Evolutionary conservation across 2,113 vertebrate species (phyloP).

Genomic region (Boleophthalmus pectinirostris): DNA sequence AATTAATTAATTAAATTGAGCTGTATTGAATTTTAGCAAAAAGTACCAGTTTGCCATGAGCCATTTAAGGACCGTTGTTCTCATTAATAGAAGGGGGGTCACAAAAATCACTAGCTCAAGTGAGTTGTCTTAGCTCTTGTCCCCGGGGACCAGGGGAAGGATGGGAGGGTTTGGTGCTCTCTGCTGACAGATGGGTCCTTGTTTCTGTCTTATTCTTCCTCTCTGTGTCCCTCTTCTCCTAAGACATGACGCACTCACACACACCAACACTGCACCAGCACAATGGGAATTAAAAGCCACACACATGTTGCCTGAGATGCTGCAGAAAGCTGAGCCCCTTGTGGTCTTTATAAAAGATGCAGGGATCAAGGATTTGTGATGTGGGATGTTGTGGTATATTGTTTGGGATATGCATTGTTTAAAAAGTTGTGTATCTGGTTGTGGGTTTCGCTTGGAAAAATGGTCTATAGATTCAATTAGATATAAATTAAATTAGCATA

Average conservation of each 20-base stretch:
- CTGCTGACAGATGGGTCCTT: slow-evolving; percentile 85
- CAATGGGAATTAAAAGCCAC: slow-evolving; percentile 82
- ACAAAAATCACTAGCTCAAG: slow-evolving; percentile 79
- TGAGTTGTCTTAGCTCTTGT: slow-evolving; percentile 76
- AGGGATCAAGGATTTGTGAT: slow-evolving; percentile 54
- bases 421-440: not conserved
- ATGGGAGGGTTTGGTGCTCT: slow-evolving; percentile 72
- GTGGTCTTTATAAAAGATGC: slow-evolving; percentile 75
- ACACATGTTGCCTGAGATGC: slow-evolving; percentile 77
- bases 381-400: slow-evolving; percentile 19
- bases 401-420: not conserved
- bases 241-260: slow-evolving; percentile 74
- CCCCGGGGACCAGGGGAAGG: slow-evolving; percentile 74
- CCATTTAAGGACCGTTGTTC: slow-evolving; percentile 49
- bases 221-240: slow-evolving; percentile 70
- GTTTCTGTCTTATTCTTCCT: slow-evolving; percentile 79
- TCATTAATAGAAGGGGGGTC: slow-evolving; percentile 24
- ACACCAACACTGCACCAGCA: slow-evolving; percentile 76
- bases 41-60: slow-evolving; percentile 35
- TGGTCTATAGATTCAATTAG: not conserved
- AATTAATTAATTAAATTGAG: not conserved
- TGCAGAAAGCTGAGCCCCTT: slow-evolving; percentile 80
- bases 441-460: not conserved
- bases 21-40: slow-evolving; percentile 19
- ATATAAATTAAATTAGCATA: not conserved